Evolutionary conservation across 2,113 vertebrate species (phyloP), one percentile per base, ranked within the genome.

Genomic region (Vulpes vulpes): DNA sequence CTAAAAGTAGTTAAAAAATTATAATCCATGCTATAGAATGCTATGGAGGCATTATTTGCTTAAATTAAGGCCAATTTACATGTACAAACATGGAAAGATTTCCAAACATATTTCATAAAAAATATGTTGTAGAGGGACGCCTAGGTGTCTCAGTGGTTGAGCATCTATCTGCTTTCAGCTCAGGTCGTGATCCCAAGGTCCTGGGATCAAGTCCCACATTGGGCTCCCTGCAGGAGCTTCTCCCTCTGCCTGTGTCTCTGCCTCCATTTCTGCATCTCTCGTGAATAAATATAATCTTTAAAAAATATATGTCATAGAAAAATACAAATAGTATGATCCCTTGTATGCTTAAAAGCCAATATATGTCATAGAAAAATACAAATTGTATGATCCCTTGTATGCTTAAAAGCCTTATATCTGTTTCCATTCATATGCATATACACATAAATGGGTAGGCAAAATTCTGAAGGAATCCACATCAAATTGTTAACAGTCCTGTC

Each of bases 1-100:
- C 78, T 60, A 91, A 85, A 80, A 43, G 8, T 62, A 8, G 20
- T 65, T 84, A 71, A 83, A 94, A 94, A 96, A 57, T 65, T 80
- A 73, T 23, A 95, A 86, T 65, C 8, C 7, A 32, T 30, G 55
- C 32, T 74, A 25, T 64, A 43, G 20, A 76, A 84, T 59, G 55
- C 32, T 38, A 17, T 0, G 6, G 8, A 90, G 85, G 2, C 11
- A 2, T 35, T 76, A 5, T 65, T 74, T 74, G 79, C 62, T 80
- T 51, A 11, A 92, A 65, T 19, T 69, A 69, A 89, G 51, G 11
- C 2, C 43, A 89, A 30, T 38, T 27, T 76, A 11, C 25, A 73
- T 19, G 25, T 55, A 60, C 8, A 92, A 90, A 73, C 27, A 64
- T 64, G 57, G 60, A 49, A 92, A 84, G 17, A 73, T 79, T 17